Evolutionary conservation across 2,797 vertebrate species (phyloP), one percentile per base, ranked within the genome.

Genomic region (Sebastiscus tertius): DNA sequence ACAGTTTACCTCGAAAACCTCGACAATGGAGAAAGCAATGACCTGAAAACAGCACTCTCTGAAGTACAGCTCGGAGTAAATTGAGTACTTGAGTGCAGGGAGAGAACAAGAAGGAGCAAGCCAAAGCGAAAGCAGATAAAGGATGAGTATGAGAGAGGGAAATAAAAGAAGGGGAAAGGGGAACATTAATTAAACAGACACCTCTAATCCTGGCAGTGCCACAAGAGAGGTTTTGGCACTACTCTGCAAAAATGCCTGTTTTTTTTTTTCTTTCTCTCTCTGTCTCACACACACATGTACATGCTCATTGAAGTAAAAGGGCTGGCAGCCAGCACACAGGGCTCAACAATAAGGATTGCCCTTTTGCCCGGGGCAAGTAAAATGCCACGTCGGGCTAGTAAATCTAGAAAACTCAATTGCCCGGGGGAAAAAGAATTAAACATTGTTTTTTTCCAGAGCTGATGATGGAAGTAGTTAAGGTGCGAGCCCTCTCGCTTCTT

Each of bases 21-120:
- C 26, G 85, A 83, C 58, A 80, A 76, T 75, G 31, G 59, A 75
- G 55, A 87, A 81, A 68, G 65, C 82, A 86, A 55, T 82, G 87
- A 87, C 85, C 88, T 88, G 72, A 85, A 93, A 92, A 82, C 67
- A 84, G 73, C 73, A 63, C 71, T 81, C 64, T 84, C 39, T 78
- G 46, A 86, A 84, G 63, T 49, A 80, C 34, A 84, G 87, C 66
- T 80, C 68, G 36, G 72, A 77, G 82, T 91, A 86, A 87, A 90
- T 75, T 82, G 77, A 81, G 81, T 72, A 82, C 56, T 86, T 87
- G 70, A 88, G 82, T 72, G 74, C 31, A 68, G 52, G 3, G 33
- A 85, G 33, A 85, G 63, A 75, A 76, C n/a, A 75, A 80, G 22
- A 67, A 54, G 58, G 27, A 75, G 46, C 27, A 74, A 84, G 72